A percentile compares a stretch with the other conserved stretches of the same genome.
These are phyloP conservation scores for Drosophila birchii DNA, from an alignment of 2,888 invertebrate genomes.

Conservation along the genomic window DNA sequence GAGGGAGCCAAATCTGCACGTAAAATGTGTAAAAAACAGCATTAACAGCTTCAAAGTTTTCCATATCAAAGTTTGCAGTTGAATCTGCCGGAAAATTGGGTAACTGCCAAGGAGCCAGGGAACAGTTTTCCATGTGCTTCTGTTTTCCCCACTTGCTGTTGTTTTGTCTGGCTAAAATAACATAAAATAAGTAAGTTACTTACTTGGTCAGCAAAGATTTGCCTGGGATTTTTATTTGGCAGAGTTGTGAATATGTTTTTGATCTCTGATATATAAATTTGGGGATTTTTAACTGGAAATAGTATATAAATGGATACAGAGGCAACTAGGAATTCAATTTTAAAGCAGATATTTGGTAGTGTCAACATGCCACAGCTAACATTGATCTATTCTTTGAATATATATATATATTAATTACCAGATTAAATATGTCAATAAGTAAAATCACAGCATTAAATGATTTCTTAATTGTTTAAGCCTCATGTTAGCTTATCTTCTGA, in stretches of 20 bases:
- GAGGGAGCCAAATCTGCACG: constrained; percentile 16
- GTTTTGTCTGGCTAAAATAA: constrained; percentile 14
- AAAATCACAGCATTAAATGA: not conserved
- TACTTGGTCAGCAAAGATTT: not conserved
- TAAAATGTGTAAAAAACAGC: constrained; percentile 19
- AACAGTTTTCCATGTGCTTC: constrained; percentile 3
- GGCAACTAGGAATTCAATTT: not conserved
- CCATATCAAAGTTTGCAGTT: constrained; percentile 17
- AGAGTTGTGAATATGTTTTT: not conserved
- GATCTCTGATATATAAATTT: constrained; percentile 8
- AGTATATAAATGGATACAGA: not conserved
- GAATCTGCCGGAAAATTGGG: constrained; percentile 2
- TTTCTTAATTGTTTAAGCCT: not conserved
- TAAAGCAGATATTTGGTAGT: not conserved
- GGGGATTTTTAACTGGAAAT: not conserved
- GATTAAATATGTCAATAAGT: not conserved
- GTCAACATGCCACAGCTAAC: not conserved
- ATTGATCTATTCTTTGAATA: not conserved
- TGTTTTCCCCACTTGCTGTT: constrained; percentile 9
- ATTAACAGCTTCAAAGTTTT: constrained; percentile 22
- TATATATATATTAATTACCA: too few relatives aligned
- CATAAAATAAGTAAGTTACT: constrained; percentile 19
- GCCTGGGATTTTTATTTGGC: not conserved
- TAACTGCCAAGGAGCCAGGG: not conserved
- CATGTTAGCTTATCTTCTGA: not conserved